A percentile compares a stretch with the other conserved stretches of the same genome.
These are phyloP conservation scores for Lacanobia oleracea DNA, from an alignment of 2,888 invertebrate genomes.

Conservation along the genomic window DNA sequence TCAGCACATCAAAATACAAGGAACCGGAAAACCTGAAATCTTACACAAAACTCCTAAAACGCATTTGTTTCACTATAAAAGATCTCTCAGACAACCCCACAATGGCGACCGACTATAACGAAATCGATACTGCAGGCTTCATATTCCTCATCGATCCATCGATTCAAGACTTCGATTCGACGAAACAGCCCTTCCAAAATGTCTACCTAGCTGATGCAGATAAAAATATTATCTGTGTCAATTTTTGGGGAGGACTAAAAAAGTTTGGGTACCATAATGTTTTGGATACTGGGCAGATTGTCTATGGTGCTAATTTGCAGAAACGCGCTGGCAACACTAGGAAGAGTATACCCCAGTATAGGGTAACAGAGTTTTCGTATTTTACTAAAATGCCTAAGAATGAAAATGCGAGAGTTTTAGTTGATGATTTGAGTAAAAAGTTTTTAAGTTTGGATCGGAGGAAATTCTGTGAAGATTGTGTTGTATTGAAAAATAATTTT, in stretches of 20 bases:
- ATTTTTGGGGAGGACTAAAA: constrained; percentile 90
- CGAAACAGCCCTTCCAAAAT: constrained; percentile 87
- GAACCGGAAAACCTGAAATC: constrained; percentile 66
- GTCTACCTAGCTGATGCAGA: constrained; percentile 91
- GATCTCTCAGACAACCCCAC: constrained; percentile 79
- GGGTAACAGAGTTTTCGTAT: constrained; percentile 91
- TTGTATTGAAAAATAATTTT: constrained; percentile 77
- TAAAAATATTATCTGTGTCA: constrained; percentile 88
- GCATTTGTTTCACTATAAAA: constrained; percentile 86
- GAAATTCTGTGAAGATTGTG: constrained; percentile 79
- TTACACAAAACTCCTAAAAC: constrained; percentile 68
- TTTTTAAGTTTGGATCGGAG: constrained; percentile 67
- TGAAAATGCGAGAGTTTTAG: constrained; percentile 82
- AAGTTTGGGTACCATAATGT: constrained; percentile 89
- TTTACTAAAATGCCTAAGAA: constrained; percentile 92
- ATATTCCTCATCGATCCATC: constrained; percentile 90
- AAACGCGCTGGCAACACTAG: constrained; percentile 89
- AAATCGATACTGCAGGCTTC: constrained; percentile 94
- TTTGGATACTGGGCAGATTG: constrained; percentile 89
- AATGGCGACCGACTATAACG: constrained; percentile 88
- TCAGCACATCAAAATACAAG: constrained; percentile 77
- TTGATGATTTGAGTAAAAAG: constrained; percentile 83
- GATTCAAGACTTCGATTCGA: constrained; percentile 80
- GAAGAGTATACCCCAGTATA: constrained; percentile 89
- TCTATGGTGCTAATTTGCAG: constrained; percentile 92